phyloP scores from a whole-genome alignment of 2,888 invertebrate species.

The Tipula confusa region DNA sequence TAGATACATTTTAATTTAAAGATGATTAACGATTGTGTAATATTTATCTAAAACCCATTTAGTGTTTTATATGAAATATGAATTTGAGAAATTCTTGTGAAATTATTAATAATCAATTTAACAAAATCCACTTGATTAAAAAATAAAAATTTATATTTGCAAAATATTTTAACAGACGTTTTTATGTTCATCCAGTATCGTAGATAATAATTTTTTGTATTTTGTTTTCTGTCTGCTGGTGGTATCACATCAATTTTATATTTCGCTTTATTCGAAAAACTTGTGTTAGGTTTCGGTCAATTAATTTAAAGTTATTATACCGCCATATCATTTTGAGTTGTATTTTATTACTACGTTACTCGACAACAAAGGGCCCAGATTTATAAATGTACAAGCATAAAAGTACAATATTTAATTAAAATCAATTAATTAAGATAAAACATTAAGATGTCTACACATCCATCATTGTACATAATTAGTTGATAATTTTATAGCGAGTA shows the following conservation, averaged over 20 bases:
- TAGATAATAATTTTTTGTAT: neutral
- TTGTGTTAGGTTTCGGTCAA: neutral
- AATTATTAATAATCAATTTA: slow-evolving; percentile 8
- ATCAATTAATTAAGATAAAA: slow-evolving; percentile 9
- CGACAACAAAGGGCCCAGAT: neutral
- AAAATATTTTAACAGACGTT: neutral
- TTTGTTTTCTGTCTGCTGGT: neutral
- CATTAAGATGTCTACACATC: slow-evolving; percentile 20
- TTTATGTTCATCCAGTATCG: neutral
- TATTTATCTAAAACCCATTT: neutral
- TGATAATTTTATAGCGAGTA: neutral
- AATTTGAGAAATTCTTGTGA: neutral
- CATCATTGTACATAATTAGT: neutral
- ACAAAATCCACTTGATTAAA: neutral
- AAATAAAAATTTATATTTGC: neutral
- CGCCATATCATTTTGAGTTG: neutral
- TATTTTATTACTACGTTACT: neutral
- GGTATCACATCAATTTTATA: neutral
- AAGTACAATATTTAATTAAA: neutral
- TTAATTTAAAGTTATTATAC: neutral
- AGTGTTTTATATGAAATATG: neutral
- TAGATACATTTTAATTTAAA: neutral
- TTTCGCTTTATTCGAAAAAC: neutral
- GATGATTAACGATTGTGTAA: neutral
- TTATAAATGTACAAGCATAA: neutral